These are phyloP conservation scores for Chrysogorgia sp. DNA, from an alignment of 92 coral and sea anemone species.

Conservation along the genomic window DNA sequence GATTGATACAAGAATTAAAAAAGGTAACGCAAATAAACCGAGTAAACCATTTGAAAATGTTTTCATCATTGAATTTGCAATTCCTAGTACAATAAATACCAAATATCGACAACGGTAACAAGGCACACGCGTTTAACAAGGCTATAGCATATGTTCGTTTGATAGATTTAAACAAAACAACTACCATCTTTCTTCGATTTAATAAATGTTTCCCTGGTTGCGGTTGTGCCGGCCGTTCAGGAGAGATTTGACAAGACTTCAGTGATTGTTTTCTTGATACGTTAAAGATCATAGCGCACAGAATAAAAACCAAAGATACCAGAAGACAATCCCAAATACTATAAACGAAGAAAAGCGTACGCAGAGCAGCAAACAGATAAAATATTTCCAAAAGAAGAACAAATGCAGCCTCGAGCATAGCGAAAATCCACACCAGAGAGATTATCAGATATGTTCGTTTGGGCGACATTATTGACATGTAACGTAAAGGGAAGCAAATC, in stretches of 20 bases:
- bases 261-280: background rate
- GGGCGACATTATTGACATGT: background rate
- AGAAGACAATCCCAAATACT: background rate
- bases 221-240: background rate
- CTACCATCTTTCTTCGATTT: too few relatives aligned
- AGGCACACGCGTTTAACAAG: too few relatives aligned
- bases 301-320: background rate
- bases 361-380: background rate
- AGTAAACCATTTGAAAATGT: background rate
- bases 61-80: background rate
- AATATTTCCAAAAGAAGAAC: background rate
- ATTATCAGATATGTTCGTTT: background rate
- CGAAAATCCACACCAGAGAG: background rate
- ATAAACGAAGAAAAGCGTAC: background rate
- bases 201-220: background rate
- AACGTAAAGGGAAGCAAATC: constrained; percentile 1
- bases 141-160: too few relatives aligned
- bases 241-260: background rate
- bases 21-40: background rate
- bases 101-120: background rate
- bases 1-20: background rate
- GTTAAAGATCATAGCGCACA: background rate
- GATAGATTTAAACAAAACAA: too few relatives aligned
- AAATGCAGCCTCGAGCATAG: too few relatives aligned
- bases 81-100: background rate